Percentiles rank a stretch among this genome's conserved stretches.
These are phyloP conservation scores for Porites australiensis DNA, from an alignment of 64 coral and sea anemone genomes.

Conservation along the genomic window DNA sequence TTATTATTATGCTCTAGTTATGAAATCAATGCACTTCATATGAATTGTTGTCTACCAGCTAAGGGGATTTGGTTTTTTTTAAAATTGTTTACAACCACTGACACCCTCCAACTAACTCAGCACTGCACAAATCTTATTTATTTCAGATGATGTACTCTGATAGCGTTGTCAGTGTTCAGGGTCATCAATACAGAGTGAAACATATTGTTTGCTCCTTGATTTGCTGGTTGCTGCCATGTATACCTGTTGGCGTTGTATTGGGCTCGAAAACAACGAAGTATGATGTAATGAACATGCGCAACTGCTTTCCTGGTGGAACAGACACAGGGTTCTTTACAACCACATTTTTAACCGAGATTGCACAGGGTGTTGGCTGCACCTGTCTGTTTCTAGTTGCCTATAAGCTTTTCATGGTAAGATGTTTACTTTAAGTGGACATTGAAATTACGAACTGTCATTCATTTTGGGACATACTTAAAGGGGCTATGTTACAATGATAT, in stretches of 20 bases:
- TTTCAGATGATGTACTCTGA: conserved; percentile 74
- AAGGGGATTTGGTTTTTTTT: no score
- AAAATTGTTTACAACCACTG: no score
- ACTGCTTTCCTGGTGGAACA: conserved; percentile 21
- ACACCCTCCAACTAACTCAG: not conserved
- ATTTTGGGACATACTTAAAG: no score
- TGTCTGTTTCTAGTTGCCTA: conserved; percentile 80
- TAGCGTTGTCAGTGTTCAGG: conserved; percentile 5
- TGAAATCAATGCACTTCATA: no score
- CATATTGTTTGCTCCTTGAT: conserved; percentile 37
- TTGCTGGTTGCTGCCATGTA: conserved; percentile 77
- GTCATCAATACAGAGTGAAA: not conserved
- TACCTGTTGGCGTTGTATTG: conserved; percentile 68
- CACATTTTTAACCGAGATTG: conserved; percentile 40
- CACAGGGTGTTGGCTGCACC: conserved; percentile 70
- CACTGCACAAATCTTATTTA: not conserved
- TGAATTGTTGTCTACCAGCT: no score
- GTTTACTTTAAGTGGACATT: not conserved
- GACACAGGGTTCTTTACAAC: conserved; percentile 44
- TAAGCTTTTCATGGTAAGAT: conserved; percentile 66
- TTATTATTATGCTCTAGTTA: no score
- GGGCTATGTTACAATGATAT: no score
- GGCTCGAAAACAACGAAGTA: conserved; percentile 34
- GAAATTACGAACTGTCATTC: no score
- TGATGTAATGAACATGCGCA: conserved; percentile 23